Evolutionary conservation across 64 coral and sea anemone species (phyloP), one percentile per base, ranked within the genome.

Genomic region (Acropora tenuis): DNA sequence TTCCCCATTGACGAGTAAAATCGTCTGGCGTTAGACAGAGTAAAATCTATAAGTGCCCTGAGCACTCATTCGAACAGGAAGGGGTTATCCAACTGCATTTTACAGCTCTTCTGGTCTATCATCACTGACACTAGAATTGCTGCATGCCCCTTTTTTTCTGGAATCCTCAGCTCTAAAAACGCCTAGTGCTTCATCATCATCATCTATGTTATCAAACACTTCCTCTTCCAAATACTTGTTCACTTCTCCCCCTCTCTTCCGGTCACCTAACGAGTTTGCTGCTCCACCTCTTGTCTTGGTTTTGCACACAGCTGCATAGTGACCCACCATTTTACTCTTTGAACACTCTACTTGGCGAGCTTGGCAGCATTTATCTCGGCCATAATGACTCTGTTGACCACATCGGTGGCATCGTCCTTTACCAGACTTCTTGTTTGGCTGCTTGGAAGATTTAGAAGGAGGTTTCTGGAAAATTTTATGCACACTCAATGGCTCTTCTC

Each of bases 241-340:
- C 8, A 20, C 73, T 59, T 50, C 73, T n/a, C 30, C 17, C 13
- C 43, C 41, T 41, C 50, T 12, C 72, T 41, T 78, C 57, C 50
- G 72, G 48, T 40, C 52, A 44, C 43, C 57, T 13, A 50, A 59
- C 59, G 65, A 42, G 11, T 90, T 66, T 78, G 61, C 63, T 16
- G 88, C 13, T n/a, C 47, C 48, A 55, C 49, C n/a, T 12, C 78
- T 55, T 1, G 16, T 47, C 18, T 87, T 87, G 30, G 80, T 92
- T 57, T 89, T 89, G 67, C 92, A 94, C 4, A 89, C 50, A 72
- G 49, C 69, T 83, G 87, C 79, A 89, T 61, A 94, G 52, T 94
- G 92, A 12, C 92, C 86, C 80, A 94, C 47, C 17, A 20, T 83
- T 30, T 82, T 77, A 82, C 92, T 89, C 52, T 80, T 80, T 50